phyloP scores from a whole-genome alignment of 1,140 invertebrate genomes.

The Cotesia typhae region DNA sequence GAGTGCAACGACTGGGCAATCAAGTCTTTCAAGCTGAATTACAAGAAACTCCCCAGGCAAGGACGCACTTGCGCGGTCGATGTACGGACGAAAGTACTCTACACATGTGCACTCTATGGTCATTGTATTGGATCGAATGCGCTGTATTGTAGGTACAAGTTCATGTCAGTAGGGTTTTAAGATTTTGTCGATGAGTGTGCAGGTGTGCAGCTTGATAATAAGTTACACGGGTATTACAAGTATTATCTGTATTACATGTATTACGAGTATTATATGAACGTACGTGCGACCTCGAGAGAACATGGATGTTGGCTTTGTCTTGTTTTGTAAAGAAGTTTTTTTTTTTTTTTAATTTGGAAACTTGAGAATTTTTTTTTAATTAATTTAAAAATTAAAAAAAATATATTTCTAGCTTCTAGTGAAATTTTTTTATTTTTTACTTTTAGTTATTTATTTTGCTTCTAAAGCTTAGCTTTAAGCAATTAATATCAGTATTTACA shows the following conservation, averaged over 20 bases:
- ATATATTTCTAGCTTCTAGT: too few relatives aligned
- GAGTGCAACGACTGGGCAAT: conserved; percentile 29
- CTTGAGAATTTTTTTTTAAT: too few relatives aligned
- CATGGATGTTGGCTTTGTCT: conserved; percentile 32
- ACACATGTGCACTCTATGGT: too few relatives aligned
- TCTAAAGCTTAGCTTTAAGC: too few relatives aligned
- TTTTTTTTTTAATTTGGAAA: neutral
- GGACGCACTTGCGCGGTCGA: conserved; percentile 38
- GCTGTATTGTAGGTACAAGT: neutral
- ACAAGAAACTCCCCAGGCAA: conserved; percentile 33
- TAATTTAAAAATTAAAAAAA: too few relatives aligned
- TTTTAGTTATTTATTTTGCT: too few relatives aligned
- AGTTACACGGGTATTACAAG: conserved; percentile 63
- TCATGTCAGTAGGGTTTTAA: neutral
- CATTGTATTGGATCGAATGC: neutral
- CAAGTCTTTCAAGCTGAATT: neutral
- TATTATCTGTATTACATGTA: conserved; percentile 64
- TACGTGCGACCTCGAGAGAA: conserved; percentile 57
- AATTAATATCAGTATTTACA: too few relatives aligned
- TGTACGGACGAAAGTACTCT: conserved; percentile 5
- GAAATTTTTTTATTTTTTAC: too few relatives aligned
- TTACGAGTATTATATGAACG: conserved; percentile 61
- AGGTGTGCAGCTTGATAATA: conserved; percentile 52
- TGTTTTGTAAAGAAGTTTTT: conserved; percentile 28
- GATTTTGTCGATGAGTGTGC: conserved; percentile 21